A percentile compares a stretch with the other conserved stretches of the same genome.
phyloP scores from a whole-genome alignment of 1,140 invertebrate species.

The Cepaea nemoralis region DNA sequence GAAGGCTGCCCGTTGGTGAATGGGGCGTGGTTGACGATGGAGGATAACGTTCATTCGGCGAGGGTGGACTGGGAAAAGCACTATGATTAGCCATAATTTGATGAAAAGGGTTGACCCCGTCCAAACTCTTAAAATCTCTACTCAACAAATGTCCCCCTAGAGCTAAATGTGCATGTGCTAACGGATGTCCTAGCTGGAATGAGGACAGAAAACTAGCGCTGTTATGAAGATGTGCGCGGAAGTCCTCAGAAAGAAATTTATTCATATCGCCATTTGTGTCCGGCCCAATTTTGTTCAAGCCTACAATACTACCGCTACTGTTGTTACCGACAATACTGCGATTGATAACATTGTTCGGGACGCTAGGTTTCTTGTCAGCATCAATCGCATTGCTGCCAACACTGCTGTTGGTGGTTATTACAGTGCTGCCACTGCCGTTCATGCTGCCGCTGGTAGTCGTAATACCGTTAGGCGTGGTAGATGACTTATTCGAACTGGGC shows the following conservation, averaged over 20 bases:
- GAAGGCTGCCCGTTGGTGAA: slow-evolving; percentile 51
- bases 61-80: slow-evolving; percentile 44
- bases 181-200: slow-evolving; percentile 32
- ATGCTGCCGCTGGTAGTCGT: background rate
- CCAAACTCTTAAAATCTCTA: slow-evolving; percentile 32
- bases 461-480: background rate
- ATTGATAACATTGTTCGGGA: background rate
- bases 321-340: background rate
- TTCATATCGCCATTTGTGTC: slow-evolving; percentile 4
- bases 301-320: background rate
- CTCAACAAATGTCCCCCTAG: slow-evolving; percentile 33
- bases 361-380: background rate
- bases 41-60: slow-evolving; percentile 36
- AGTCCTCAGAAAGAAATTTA: slow-evolving; percentile 17
- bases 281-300: background rate
- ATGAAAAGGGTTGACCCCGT: slow-evolving; percentile 44
- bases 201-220: slow-evolving; percentile 34
- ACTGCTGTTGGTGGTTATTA: background rate
- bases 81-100: slow-evolving; percentile 48
- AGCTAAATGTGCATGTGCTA: slow-evolving; percentile 34
- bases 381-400: background rate
- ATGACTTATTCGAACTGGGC: slow-evolving; percentile 19
- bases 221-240: slow-evolving; percentile 34
- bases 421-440: background rate
- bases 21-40: slow-evolving; percentile 47